Evolutionary conservation across 2,113 vertebrate species (phyloP).

Genomic region (Ammodramus savannarum): DNA sequence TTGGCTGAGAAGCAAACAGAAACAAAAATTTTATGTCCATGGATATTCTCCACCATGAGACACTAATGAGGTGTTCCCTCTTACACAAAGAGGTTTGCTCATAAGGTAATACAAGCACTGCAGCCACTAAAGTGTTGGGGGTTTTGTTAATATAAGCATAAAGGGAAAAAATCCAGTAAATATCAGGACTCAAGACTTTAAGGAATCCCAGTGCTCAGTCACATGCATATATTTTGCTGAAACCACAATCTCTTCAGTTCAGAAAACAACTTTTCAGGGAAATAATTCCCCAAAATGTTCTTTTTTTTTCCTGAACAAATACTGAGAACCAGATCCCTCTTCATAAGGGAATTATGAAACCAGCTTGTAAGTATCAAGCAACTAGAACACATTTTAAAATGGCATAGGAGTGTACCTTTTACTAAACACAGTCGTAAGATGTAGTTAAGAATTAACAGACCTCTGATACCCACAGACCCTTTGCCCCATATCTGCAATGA

Average conservation of each 20-base stretch:
- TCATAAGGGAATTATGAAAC: neutral
- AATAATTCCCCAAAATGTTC: neutral
- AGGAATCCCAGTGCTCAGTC: neutral
- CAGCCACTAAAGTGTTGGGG: neutral
- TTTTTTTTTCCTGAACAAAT: neutral
- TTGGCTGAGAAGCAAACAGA: slow-evolving; percentile 81
- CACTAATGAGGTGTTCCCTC: neutral
- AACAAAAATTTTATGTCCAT: neutral
- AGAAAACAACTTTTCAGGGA: neutral
- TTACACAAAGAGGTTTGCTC: neutral
- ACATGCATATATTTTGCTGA: neutral
- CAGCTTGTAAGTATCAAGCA: neutral
- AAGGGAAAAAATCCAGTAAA: neutral
- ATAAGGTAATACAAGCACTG: neutral
- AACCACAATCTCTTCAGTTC: neutral
- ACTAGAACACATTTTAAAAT: neutral
- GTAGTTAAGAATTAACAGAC: neutral
- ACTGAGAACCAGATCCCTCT: neutral
- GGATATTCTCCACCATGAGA: neutral
- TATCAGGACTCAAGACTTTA: neutral
- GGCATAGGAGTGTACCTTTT: neutral
- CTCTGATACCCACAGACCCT: neutral
- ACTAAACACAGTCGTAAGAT: neutral
- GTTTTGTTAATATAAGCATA: neutral
- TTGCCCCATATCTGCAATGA: neutral